Evolutionary conservation across 2,113 vertebrate genomes (phyloP), one percentile per base, ranked within the genome.

Genomic region (Phalacrocorax brasilianus): DNA sequence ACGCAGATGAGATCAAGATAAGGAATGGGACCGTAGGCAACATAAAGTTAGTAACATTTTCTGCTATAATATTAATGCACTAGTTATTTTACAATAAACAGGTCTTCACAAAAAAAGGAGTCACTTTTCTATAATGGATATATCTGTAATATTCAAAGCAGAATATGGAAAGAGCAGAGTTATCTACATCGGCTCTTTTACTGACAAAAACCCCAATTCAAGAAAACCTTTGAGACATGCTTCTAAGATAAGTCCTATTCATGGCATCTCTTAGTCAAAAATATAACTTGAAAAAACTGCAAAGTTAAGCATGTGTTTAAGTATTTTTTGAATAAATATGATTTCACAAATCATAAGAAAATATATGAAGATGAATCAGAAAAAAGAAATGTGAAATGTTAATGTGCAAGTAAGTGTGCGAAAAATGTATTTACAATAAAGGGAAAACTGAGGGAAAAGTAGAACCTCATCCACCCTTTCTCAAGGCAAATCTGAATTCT

Each of bases 301-400:
- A 55, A 78, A 91, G 49, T 45, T 70, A 96, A 94, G 72, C 72
- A 49, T 23, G 15, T 85, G 68, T 88, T 95, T 91, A 91, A 93
- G 53, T 94, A 76, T 88, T 93, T 16, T 28, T 85, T 82, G 27
- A 89, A 88, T 85, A 93, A 78, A 53, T 71, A 53, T 58, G 27
- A 50, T 67, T 91, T 89, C 62, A 82, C 15, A 62, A 77, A 85
- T 88, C 35, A 30, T 72, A 42, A 59, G 42, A 84, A 91, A 91
- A 53, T 56, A 65, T 20, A 40, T 63, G 28, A 53, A 81, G 47
- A 89, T 78, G 6, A 84, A 75, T 88, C 55, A 89, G 35, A 63
- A 74, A 62, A 86, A 73, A 80, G 8, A 28, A 77, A 72, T 16
- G 33, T 76, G 12, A 89, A 77, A 88, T 89, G 53, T 65, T 76